Base-by-base conservation (phyloP, 1,140 invertebrate species). In the Lepidurus couesii region DNA sequence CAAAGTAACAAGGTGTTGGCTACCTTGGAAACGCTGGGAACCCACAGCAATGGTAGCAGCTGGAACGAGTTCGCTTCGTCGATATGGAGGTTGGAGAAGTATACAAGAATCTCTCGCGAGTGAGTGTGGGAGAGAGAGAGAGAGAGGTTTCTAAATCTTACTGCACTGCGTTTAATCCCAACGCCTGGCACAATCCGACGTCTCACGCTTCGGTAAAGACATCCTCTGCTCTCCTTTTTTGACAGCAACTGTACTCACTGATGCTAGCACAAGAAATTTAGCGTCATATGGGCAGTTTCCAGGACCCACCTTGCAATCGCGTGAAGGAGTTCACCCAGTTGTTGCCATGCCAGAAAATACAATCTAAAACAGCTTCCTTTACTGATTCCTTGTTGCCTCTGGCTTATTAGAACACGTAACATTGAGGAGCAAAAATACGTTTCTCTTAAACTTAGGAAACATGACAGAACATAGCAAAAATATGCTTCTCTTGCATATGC, bases 141-240 rank as follows among this genome's bases (percentile, higher is more conserved):
- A 65, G 53, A 65, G 53, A 65, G 53, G 53, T 65, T 65, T 65
- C 13, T 16, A 21, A 65, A n/a, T 65, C 53, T 65, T 65, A 65
- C 16, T 11, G n/a, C 53, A 13, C 16, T 65, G 53, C 21, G 53
- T 65, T 65, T 65, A 65, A 65, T 65, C 53, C 53, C 53, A 21
- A 65, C 53, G 53, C 53, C 53, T 65, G 53, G 53, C 53, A 65
- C 53, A 65, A 65, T 65, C 53, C 53, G 53, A 65, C 53, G 53
- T 65, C 53, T 65, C 53, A 65, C 53, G 53, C 53, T 65, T 65
- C 53, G 53, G 13, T 65, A 65, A 65, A 65, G 53, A 65, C 53
- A 65, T 65, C 53, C 53, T 65, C 53, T 21, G 16, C 53, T 13
- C 53, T 65, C 21, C 21, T 65, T 65, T 65, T 21, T 65, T 65